Evolutionary conservation across 2,888 invertebrate genomes (phyloP).

Genomic region (Allophyes oxyacanthae): DNA sequence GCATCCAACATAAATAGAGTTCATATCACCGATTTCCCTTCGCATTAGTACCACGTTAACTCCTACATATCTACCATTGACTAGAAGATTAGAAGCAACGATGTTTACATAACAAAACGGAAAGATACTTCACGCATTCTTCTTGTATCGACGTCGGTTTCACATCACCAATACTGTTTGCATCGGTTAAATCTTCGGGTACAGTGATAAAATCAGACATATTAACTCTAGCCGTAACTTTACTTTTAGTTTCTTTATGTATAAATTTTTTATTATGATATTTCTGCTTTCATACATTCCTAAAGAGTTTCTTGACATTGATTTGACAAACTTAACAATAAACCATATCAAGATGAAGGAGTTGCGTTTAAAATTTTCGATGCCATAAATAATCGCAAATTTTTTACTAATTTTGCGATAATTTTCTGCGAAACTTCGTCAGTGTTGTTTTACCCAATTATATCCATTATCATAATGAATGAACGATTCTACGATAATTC

Average conservation of each 20-base stretch:
- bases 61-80: too few relatives aligned
- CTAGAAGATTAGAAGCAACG: neutral
- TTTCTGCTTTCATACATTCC: neutral
- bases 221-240: neutral
- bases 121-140: constrained; percentile 63
- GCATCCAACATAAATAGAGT: too few relatives aligned
- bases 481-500: constrained; percentile 4
- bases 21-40: too few relatives aligned
- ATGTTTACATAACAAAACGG: constrained; percentile 42
- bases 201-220: constrained; percentile 21
- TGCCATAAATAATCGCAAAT: neutral
- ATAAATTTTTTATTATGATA: neutral
- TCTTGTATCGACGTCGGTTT: constrained; percentile 31
- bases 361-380: neutral
- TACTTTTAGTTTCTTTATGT: neutral
- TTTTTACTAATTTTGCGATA: neutral
- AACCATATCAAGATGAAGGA: neutral
- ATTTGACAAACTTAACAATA: constrained; percentile 10
- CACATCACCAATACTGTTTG: constrained; percentile 10
- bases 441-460: neutral
- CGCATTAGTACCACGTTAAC: too few relatives aligned
- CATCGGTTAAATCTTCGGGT: neutral
- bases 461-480: constrained; percentile 4
- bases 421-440: neutral
- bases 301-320: neutral